A percentile compares a stretch with the other conserved stretches of the same genome.
Conservation (phyloP, 2,113 vertebrate genomes). For the Leptosomus discolor region DNA sequence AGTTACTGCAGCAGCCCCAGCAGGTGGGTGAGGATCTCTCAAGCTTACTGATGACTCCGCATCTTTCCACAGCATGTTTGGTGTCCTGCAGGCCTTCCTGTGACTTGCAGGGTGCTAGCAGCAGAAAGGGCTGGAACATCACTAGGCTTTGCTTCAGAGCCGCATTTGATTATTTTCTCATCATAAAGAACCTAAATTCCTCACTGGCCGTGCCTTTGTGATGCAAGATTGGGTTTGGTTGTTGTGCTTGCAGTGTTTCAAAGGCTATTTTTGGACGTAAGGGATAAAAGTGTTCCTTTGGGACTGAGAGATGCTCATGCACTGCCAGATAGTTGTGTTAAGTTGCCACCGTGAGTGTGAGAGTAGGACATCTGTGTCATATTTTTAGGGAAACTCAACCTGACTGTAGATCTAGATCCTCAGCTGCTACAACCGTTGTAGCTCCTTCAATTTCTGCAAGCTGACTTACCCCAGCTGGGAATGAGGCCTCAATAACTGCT, state of each 20-base stretch:
- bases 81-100: not conserved
- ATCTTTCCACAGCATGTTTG: not conserved
- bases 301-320: not conserved
- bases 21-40: not conserved
- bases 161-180: not conserved
- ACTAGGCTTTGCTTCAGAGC: not conserved
- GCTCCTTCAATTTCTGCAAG: not conserved
- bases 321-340: not conserved
- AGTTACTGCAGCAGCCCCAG: not conserved
- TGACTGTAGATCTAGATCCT: not conserved
- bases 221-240: not conserved
- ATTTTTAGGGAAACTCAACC: not conserved
- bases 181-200: not conserved
- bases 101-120: not conserved
- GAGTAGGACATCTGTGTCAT: not conserved
- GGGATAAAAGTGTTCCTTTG: not conserved
- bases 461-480: not conserved
- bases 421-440: not conserved
- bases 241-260: not conserved
- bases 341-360: not conserved
- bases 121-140: not conserved
- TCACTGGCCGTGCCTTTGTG: accelerated
- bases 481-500: not conserved
- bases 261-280: not conserved
- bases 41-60: not conserved